These are phyloP conservation scores for Drosophila yooni DNA, from an alignment of 2,888 invertebrate species.

Conservation along the genomic window DNA sequence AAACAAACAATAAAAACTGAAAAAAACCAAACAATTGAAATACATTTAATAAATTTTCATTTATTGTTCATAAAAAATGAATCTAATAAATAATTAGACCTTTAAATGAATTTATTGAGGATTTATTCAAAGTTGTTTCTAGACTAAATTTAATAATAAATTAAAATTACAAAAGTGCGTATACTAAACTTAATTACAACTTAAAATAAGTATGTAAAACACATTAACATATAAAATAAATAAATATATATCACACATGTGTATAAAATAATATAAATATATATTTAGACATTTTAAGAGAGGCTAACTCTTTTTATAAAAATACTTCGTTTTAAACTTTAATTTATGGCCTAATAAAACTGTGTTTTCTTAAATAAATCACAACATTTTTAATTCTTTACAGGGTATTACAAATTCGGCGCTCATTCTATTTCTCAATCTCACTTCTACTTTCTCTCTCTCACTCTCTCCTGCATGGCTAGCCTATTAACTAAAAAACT, in stretches of 20 bases:
- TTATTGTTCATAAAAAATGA: constrained; percentile 14
- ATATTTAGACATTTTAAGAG: background rate
- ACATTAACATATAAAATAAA: background rate
- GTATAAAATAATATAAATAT: background rate
- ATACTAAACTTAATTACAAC: background rate
- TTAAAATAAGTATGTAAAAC: background rate
- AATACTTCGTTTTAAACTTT: background rate
- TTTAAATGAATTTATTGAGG: background rate
- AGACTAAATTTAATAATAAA: background rate
- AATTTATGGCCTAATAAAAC: background rate
- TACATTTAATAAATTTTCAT: constrained; percentile 2
- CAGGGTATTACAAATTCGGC: background rate
- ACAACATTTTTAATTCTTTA: background rate
- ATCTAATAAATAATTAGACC: background rate
- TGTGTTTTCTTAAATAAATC: background rate
- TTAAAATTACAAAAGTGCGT: background rate
- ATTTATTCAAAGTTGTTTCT: background rate
- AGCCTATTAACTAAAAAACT: background rate
- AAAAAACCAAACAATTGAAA: background rate
- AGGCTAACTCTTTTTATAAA: background rate
- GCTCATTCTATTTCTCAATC: background rate
- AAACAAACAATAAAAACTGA: background rate
- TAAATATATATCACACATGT: background rate
- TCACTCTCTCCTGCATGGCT: background rate
- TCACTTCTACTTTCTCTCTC: background rate